These are phyloP conservation scores for Takifugu rubripes DNA, from an alignment of 2,797 vertebrate genomes.

Conservation along the genomic window DNA sequence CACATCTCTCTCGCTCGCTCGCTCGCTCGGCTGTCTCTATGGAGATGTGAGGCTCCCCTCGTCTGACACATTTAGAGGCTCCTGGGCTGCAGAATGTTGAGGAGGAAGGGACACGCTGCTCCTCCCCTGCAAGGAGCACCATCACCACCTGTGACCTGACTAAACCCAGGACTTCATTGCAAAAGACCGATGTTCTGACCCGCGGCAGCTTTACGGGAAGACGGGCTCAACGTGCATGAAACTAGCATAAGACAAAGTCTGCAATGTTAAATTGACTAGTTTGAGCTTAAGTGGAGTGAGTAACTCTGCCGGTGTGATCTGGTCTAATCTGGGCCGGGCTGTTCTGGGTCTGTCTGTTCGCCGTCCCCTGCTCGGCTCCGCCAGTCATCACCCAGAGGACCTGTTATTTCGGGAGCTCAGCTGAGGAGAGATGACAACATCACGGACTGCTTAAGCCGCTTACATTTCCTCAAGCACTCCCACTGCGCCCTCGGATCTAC, in stretches of 20 bases:
- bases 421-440: constrained; percentile 75
- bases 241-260: constrained; percentile 1
- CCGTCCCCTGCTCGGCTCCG: constrained; percentile 58
- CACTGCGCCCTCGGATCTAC: constrained; percentile 58
- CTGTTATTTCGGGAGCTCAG: constrained; percentile 76
- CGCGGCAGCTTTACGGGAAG: constrained; percentile 4
- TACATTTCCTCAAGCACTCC: constrained; percentile 70
- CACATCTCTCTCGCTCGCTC: constrained; percentile 52
- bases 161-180: constrained; percentile 29
- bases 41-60: constrained; percentile 37
- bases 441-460: constrained; percentile 70
- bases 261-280: constrained; percentile 36
- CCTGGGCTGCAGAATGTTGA: constrained; percentile 22
- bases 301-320: constrained; percentile 35
- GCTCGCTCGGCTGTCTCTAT: constrained; percentile 38
- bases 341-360: constrained; percentile 67
- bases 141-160: constrained; percentile 22
- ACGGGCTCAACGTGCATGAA: constrained; percentile 5
- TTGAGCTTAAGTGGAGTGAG: constrained; percentile 43
- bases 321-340: constrained; percentile 64
- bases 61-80: constrained; percentile 43
- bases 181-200: constrained; percentile 10
- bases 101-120: constrained; percentile 28
- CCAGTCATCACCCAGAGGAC: constrained; percentile 63
- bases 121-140: constrained; percentile 11